Conservation (phyloP, 2,888 invertebrate genomes). For the Isoperla grammatica region DNA sequence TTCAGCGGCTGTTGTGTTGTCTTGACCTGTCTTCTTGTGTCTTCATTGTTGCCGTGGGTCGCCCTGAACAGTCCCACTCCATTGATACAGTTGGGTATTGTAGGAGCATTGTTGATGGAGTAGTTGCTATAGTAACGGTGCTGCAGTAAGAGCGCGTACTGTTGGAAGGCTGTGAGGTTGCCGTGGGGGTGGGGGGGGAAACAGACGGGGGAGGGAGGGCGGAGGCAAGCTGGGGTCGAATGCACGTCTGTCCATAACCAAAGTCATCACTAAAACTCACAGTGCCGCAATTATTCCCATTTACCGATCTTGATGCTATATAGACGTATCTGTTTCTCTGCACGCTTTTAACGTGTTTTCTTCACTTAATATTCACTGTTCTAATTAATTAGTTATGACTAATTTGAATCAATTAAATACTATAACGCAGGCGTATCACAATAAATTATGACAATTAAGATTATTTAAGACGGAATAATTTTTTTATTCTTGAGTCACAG, state of each 20-base stretch:
- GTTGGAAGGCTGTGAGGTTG: conserved; percentile 28
- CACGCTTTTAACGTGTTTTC: too few species aligned
- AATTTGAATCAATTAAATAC: too few species aligned
- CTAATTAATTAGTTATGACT: not conserved
- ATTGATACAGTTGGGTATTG: not conserved
- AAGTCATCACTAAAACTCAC: conserved; percentile 23
- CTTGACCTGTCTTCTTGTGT: not conserved
- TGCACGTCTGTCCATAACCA: conserved; percentile 28
- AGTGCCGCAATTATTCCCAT: too few species aligned
- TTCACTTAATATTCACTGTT: not conserved
- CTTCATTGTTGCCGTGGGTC: not conserved
- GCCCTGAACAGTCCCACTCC: conserved; percentile 13
- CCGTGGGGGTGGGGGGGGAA: conserved; percentile 31
- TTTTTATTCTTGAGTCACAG: too few species aligned
- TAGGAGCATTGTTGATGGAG: conserved; percentile 9
- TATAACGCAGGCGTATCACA: too few species aligned
- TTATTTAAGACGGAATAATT: too few species aligned
- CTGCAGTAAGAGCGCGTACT: conserved; percentile 27
- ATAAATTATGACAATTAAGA: too few species aligned
- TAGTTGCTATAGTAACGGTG: conserved; percentile 26
- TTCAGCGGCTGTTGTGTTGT: not conserved
- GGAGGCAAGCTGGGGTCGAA: conserved; percentile 37
- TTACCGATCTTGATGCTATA: too few species aligned
- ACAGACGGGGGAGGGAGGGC: conserved; percentile 39
- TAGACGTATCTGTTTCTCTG: too few species aligned